A percentile compares a stretch with the other conserved stretches of the same genome.
phyloP scores from a whole-genome alignment of 2,888 invertebrate species.

The Pinctada fucata region DNA sequence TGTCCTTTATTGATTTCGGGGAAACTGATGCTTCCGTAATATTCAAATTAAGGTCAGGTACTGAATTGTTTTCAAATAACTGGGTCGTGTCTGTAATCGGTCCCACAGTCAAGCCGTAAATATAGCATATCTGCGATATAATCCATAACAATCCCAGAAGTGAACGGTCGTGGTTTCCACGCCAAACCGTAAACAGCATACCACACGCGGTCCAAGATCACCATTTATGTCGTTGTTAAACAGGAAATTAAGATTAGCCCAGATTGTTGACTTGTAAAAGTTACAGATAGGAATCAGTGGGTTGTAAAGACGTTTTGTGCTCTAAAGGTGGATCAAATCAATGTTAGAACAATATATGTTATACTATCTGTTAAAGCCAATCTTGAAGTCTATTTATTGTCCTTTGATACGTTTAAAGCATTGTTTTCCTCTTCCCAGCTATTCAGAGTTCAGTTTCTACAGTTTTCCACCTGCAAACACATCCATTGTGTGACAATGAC shows the following conservation, averaged over 20 bases:
- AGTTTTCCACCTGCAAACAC: too few relatives aligned
- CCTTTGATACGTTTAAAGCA: too few relatives aligned
- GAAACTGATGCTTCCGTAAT: not conserved
- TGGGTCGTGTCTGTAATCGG: not conserved
- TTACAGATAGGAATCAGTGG: too few relatives aligned
- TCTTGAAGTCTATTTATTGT: too few relatives aligned
- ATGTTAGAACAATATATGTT: too few relatives aligned
- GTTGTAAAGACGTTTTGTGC: too few relatives aligned
- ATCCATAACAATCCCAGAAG: not conserved
- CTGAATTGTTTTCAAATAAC: not conserved
- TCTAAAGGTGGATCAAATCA: too few relatives aligned
- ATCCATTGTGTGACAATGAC: too few relatives aligned
- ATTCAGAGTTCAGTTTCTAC: too few relatives aligned
- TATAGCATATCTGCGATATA: not conserved
- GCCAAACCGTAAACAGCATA: conserved; percentile 7
- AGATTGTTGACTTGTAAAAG: not conserved
- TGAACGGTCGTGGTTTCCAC: not conserved
- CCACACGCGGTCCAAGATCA: conserved; percentile 23
- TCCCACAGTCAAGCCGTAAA: not conserved
- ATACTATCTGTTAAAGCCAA: too few relatives aligned
- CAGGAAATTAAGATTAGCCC: not conserved
- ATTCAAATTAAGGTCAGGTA: not conserved
- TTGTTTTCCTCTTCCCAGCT: too few relatives aligned
- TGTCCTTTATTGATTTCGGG: not conserved
- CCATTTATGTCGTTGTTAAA: not conserved